Evolutionary conservation across 2,113 vertebrate species (phyloP), one percentile per base, ranked within the genome.

Genomic region (Athene cunicularia): DNA sequence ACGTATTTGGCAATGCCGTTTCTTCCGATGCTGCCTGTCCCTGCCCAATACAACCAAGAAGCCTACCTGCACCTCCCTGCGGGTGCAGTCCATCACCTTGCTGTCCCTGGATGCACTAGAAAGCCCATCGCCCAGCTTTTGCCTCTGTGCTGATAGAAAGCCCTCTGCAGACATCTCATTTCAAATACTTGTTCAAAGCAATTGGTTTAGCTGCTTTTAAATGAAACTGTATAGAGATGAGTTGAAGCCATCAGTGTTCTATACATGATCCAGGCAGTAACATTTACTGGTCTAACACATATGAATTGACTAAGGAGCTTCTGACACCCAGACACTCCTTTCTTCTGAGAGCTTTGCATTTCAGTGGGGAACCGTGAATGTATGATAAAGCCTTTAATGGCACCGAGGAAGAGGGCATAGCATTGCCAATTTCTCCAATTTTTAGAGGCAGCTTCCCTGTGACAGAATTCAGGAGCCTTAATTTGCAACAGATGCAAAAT

Each of bases 381-480:
- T 39, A 13, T 26, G 60, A 89, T 92, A 70, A 90, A 96, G 76
- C 43, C 62, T 96, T 93, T 93, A 94, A 81, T 6, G 76, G 66
- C 75, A 23, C n/a, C 58, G 88, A 92, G 56, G 43, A 87, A 92
- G 45, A 82, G 76, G 86, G 45, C 74, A 95, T 77, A 95, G 66
- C 88, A 73, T 41, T 83, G 84, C 86, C 80, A 90, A 80, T 90
- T 96, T 75, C 74, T 96, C 80, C 82, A 76, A 11, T 86, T 91
- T 91, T 93, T 60, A 91, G 74, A 91, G 37, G 43, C 88, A 80
- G 64, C 67, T 94, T 86, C 90, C 47, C 55, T 59, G 37, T 93
- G 92, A 95, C 93, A 94, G 85, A 91, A 91, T 82, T 96, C 60
- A 75, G 94, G 81, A 89, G 79, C 58, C 11, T 95, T 93, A 91